These are phyloP conservation scores for Eristalis intricaria DNA, from an alignment of 2,888 invertebrate genomes.

Conservation along the genomic window DNA sequence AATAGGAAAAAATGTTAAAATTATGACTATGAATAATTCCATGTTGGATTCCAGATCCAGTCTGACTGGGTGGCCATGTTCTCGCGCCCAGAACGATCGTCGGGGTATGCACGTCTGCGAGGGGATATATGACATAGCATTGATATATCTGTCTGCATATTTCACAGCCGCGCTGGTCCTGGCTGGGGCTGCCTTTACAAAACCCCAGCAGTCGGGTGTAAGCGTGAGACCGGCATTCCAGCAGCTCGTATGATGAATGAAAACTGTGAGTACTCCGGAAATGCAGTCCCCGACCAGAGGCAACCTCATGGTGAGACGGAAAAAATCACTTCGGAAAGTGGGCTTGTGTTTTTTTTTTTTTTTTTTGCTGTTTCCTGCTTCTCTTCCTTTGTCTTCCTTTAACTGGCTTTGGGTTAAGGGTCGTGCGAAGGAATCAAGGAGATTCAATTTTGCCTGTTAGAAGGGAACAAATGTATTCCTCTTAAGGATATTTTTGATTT, in stretches of 20 bases:
- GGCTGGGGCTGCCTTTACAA: conserved; percentile 39
- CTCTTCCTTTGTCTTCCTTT: too few species aligned
- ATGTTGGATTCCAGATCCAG: conserved; percentile 27
- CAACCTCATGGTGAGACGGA: conserved; percentile 16
- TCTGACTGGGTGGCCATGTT: not conserved
- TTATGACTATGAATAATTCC: conserved; percentile 40
- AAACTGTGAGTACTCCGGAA: conserved; percentile 51
- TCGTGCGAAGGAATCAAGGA: not conserved
- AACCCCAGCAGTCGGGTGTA: conserved; percentile 21
- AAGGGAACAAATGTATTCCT: not conserved
- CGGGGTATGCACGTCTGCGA: conserved; percentile 16
- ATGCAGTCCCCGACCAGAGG: conserved; percentile 37
- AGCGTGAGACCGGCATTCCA: conserved; percentile 38
- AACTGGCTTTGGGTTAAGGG: not conserved
- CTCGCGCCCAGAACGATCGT: conserved; percentile 13
- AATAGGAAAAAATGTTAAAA: conserved; percentile 10
- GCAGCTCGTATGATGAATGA: conserved; percentile 59
- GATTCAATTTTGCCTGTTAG: not conserved
- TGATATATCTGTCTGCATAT: conserved; percentile 60
- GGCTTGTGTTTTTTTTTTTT: not conserved
- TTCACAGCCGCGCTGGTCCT: conserved; percentile 12
- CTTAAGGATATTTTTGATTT: not conserved
- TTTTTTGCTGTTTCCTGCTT: too few species aligned
- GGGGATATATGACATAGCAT: conserved; percentile 29
- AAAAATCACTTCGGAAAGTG: conserved; percentile 3